These are phyloP conservation scores for Hypolimnas misippus DNA, from an alignment of 2,888 invertebrate genomes.

Conservation along the genomic window DNA sequence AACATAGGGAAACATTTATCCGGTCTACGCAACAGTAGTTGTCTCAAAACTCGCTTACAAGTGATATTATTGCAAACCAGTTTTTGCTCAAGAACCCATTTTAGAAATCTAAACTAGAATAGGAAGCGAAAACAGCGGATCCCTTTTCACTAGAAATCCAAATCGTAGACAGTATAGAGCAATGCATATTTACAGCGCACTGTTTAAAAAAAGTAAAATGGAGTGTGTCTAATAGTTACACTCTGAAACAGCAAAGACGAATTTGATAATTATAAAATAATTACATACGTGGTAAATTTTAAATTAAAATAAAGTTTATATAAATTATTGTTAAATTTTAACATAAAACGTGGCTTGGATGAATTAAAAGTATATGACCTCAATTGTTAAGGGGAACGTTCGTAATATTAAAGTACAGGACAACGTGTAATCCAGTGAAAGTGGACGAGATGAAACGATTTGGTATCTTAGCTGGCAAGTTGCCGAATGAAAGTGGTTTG, in stretches of 20 bases:
- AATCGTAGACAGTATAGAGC: not conserved
- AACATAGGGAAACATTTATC: conserved; percentile 1
- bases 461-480: conserved; percentile 38
- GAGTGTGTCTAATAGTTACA: too few relatives aligned
- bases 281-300: too few relatives aligned
- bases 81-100: conserved; percentile 48
- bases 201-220: not conserved
- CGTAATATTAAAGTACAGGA: conserved; percentile 28
- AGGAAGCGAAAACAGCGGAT: conserved; percentile 49
- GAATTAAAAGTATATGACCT: conserved; percentile 6
- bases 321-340: too few relatives aligned
- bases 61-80: conserved; percentile 48
- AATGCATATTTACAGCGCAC: not conserved
- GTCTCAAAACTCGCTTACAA: conserved; percentile 20
- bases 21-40: conserved; percentile 15
- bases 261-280: too few relatives aligned
- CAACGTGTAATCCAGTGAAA: conserved; percentile 49
- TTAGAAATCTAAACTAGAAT: conserved; percentile 54
- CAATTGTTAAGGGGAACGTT: conserved; percentile 16
- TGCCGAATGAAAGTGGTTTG: conserved; percentile 55
- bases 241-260: too few relatives aligned
- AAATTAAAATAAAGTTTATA: too few relatives aligned
- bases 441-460: conserved; percentile 47
- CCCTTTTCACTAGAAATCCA: conserved; percentile 33
- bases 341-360: not conserved